Evolutionary conservation across 1,140 invertebrate genomes (phyloP).

Genomic region (Anastrepha obliqua): DNA sequence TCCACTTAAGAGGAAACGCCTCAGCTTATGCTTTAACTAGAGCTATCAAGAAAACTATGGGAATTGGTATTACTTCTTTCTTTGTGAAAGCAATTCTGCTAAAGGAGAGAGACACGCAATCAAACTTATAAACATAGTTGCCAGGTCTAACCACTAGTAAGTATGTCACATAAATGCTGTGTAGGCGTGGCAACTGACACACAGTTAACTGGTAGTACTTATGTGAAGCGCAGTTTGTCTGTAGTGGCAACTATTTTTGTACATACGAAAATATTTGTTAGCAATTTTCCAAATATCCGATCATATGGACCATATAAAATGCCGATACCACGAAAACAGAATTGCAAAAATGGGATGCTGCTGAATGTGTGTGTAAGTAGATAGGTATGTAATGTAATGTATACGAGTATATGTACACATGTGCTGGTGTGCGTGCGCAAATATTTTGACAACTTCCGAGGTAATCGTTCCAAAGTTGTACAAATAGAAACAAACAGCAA

Average conservation of each 20-base stretch:
- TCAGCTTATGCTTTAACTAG: too few species aligned
- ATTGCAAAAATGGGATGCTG: not conserved
- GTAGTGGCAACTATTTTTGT: not conserved
- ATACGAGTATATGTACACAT: too few species aligned
- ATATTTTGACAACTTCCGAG: constrained; percentile 45
- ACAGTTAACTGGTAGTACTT: not conserved
- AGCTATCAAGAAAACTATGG: too few species aligned
- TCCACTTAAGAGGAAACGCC: too few species aligned
- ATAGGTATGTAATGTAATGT: too few species aligned
- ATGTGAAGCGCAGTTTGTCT: not conserved
- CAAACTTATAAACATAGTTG: not conserved
- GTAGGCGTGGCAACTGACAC: too few species aligned
- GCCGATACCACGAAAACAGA: not conserved
- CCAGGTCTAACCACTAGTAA: not conserved
- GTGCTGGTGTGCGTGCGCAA: not conserved
- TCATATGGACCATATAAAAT: not conserved
- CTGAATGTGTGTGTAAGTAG: not conserved
- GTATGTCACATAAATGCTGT: too few species aligned
- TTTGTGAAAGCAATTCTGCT: not conserved
- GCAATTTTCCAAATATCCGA: constrained; percentile 27
- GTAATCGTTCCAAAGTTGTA: constrained; percentile 50
- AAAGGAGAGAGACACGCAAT: not conserved
- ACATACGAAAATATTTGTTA: constrained; percentile 7
- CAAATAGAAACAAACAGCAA: constrained; percentile 38
- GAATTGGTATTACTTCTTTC: too few species aligned